A percentile compares a stretch with the other conserved stretches of the same genome.
Conservation (phyloP, 2,888 invertebrate species). For the Frankliniella intonsa region DNA sequence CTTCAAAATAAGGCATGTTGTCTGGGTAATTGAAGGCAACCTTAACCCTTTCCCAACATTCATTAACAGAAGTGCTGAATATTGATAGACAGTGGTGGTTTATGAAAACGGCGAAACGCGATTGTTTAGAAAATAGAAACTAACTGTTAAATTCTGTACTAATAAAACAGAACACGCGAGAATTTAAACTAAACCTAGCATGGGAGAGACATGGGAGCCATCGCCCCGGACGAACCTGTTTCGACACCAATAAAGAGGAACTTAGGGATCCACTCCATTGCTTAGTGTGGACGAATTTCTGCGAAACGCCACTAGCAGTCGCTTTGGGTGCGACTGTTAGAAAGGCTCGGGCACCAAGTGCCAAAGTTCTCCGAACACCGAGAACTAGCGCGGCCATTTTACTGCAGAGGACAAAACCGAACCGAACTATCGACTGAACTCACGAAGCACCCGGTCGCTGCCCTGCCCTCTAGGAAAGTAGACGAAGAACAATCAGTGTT, state of each 20-base stretch:
- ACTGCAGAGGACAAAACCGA: conserved; percentile 3
- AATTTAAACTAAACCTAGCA: conserved; percentile 46
- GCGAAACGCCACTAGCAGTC: conserved; percentile 32
- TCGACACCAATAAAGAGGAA: background rate
- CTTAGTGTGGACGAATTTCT: conserved; percentile 31
- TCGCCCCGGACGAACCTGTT: background rate
- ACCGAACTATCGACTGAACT: background rate
- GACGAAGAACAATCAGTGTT: background rate
- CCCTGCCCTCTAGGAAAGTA: background rate
- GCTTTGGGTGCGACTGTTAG: conserved; percentile 34
- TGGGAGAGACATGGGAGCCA: background rate
- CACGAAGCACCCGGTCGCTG: background rate
- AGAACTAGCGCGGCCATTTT: conserved; percentile 38
- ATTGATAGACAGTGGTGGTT: too few relatives aligned
- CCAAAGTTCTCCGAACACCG: conserved; percentile 34
- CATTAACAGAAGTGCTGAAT: too few relatives aligned
- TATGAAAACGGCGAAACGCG: too few relatives aligned
- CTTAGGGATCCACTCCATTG: conserved; percentile 21
- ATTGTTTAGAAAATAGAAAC: background rate
- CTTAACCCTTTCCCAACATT: too few relatives aligned
- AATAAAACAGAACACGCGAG: conserved; percentile 38
- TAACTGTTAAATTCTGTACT: background rate
- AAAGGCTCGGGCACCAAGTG: conserved; percentile 34
- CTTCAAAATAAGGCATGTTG: too few relatives aligned
- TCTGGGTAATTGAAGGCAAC: too few relatives aligned